Conservation (phyloP, 2,888 invertebrate species). For the Lepidocyrtoides sp. region DNA sequence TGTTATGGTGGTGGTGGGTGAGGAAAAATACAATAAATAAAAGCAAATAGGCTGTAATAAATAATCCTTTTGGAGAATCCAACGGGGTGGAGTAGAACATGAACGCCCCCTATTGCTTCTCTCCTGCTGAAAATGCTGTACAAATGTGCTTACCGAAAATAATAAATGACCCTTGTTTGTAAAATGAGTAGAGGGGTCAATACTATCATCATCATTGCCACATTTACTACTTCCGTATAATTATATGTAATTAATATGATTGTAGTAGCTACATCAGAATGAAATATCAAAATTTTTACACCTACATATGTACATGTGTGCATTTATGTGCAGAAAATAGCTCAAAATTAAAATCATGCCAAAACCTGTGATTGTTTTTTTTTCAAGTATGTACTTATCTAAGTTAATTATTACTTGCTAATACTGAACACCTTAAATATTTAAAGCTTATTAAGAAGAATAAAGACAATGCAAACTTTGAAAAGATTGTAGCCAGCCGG, state of each 20-base stretch:
- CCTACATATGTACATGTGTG: too few species aligned
- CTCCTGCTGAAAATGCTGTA: not conserved
- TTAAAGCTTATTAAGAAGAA: too few species aligned
- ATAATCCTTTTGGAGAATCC: conserved; percentile 15
- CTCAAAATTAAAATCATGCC: too few species aligned
- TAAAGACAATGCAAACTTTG: too few species aligned
- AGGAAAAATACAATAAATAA: conserved; percentile 7
- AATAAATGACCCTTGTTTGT: not conserved
- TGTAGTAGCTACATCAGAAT: not conserved
- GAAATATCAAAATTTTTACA: too few species aligned
- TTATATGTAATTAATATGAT: not conserved
- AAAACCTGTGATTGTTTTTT: too few species aligned
- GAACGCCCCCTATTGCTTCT: not conserved
- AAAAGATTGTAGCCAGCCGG: too few species aligned
- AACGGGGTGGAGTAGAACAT: conserved; percentile 1
- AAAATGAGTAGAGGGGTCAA: not conserved
- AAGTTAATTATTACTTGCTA: too few species aligned
- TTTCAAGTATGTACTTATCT: too few species aligned
- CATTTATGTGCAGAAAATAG: too few species aligned
- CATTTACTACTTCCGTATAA: not conserved
- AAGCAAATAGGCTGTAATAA: conserved; percentile 29
- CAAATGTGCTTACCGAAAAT: not conserved
- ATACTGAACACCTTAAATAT: too few species aligned
- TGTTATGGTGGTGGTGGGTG: not conserved
- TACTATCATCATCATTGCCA: not conserved